A percentile compares a stretch with the other conserved stretches of the same genome.
Evolutionary conservation across 1,140 invertebrate genomes (phyloP).

Genomic region (Linepithema humile): DNA sequence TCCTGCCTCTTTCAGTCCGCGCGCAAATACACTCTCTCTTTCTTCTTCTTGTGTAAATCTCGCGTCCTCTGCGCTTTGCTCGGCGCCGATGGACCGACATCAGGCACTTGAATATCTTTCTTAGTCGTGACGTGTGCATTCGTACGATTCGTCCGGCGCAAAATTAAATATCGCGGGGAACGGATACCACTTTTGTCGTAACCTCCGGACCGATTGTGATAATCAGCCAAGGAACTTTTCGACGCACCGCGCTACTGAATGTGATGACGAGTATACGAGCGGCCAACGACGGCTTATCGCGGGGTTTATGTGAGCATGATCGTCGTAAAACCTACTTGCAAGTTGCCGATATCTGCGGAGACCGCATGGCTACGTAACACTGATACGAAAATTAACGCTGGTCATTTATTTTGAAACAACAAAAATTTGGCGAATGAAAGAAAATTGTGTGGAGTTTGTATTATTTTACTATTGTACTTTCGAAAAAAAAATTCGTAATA

Average conservation of each 20-base stretch:
- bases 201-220: background rate
- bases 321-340: slow-evolving; percentile 73
- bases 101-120: slow-evolving; percentile 9
- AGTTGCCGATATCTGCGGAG: slow-evolving; percentile 53
- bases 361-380: background rate
- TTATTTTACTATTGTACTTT: background rate
- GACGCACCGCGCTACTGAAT: slow-evolving; percentile 5
- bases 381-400: background rate
- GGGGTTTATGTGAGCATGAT: slow-evolving; percentile 59
- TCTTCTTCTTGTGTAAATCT: background rate
- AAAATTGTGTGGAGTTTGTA: background rate
- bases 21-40: background rate
- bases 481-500: background rate
- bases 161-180: slow-evolving; percentile 69
- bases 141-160: background rate
- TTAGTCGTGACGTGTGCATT: background rate
- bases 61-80: background rate
- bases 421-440: background rate
- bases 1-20: slow-evolving; percentile 45
- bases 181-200: slow-evolving; percentile 58
- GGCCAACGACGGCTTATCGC: slow-evolving; percentile 63
- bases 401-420: background rate
- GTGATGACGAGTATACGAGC: slow-evolving; percentile 38
- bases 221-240: slow-evolving; percentile 57
- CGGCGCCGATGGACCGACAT: background rate